phyloP scores from a whole-genome alignment of 2,113 vertebrate genomes.

The Mesitornis unicolor region DNA sequence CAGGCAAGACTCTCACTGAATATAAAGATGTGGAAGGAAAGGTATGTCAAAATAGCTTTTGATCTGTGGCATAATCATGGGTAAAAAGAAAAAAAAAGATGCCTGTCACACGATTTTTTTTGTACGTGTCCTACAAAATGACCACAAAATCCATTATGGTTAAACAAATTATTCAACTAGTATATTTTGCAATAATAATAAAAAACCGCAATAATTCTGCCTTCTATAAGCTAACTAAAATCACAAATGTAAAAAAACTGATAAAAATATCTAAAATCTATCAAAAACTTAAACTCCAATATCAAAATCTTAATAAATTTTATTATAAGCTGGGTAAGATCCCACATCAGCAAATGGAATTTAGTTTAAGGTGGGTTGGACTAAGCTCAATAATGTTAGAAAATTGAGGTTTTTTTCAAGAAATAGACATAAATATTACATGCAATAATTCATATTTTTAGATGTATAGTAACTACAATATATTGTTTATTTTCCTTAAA shows the following conservation, averaged over 20 bases:
- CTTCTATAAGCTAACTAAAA: neutral
- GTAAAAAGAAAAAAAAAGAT: neutral
- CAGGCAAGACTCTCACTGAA: neutral
- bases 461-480: neutral
- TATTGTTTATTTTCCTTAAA: neutral
- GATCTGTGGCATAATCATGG: neutral
- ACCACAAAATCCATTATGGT: neutral
- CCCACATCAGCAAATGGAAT: neutral
- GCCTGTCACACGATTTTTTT: rapidly evolving
- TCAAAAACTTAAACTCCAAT: neutral
- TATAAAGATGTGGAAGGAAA: neutral
- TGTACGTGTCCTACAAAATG: neutral
- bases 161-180: neutral
- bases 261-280: neutral
- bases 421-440: neutral
- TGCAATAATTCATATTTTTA: neutral
- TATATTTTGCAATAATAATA: neutral
- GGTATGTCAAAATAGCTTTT: neutral
- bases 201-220: neutral
- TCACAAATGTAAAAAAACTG: neutral
- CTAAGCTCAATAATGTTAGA: neutral
- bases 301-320: neutral
- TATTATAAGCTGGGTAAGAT: neutral
- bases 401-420: neutral
- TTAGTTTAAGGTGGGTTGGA: neutral